Conservation (phyloP, 2,888 invertebrate genomes). For the Choreutis nemorana region DNA sequence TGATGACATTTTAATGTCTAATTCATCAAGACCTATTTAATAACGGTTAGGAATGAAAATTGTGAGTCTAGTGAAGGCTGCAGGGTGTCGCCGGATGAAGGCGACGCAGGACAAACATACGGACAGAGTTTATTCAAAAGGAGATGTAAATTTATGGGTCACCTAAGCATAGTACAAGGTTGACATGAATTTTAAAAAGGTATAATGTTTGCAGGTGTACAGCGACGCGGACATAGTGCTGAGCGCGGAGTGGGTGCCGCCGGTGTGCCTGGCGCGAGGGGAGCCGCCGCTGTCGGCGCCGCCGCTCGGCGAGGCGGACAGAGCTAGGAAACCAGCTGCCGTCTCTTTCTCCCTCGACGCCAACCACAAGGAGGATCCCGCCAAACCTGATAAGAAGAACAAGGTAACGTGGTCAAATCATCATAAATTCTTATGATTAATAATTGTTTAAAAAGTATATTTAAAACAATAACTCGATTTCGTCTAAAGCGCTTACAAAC, state of each 20-base stretch:
- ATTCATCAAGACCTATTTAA: no score
- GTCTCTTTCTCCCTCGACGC: slow-evolving; percentile 59
- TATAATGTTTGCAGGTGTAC: slow-evolving; percentile 63
- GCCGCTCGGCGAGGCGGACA: slow-evolving; percentile 58
- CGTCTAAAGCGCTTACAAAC: not conserved
- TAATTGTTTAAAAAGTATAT: slow-evolving; percentile 2
- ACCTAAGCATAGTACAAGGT: no score
- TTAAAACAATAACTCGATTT: slow-evolving; percentile 3
- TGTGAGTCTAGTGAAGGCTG: no score
- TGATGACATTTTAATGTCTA: no score
- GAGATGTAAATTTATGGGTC: no score
- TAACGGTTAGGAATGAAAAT: no score
- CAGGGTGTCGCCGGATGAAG: no score
- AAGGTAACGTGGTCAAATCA: slow-evolving; percentile 60
- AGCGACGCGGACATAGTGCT: slow-evolving; percentile 89
- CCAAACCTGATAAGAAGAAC: slow-evolving; percentile 74
- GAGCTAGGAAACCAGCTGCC: slow-evolving; percentile 47
- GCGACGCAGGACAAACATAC: no score
- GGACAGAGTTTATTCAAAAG: no score
- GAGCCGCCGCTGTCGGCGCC: slow-evolving; percentile 68
- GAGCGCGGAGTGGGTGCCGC: slow-evolving; percentile 88
- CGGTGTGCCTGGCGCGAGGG: slow-evolving; percentile 79
- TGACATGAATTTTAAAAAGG: not conserved
- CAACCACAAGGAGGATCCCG: slow-evolving; percentile 55
- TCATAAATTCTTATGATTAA: not conserved